A percentile compares a stretch with the other conserved stretches of the same genome.
phyloP scores from a whole-genome alignment of 2,113 vertebrate species.

The Hippocampus abdominalis region DNA sequence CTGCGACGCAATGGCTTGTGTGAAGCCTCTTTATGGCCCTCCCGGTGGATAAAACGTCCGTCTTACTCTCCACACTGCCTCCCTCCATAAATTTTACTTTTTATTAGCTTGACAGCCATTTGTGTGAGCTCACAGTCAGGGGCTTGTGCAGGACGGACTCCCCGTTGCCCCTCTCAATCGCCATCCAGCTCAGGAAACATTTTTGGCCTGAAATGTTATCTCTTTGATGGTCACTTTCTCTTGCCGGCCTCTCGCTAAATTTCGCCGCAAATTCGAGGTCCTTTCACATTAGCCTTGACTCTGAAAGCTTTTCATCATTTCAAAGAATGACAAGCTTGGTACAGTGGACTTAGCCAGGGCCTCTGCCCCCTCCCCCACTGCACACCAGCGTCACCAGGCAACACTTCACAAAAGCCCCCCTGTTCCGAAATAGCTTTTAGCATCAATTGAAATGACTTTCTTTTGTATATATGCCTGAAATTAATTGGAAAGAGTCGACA shows the following conservation, averaged over 20 bases:
- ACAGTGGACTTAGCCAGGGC: conserved; percentile 51
- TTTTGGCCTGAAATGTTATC: conserved; percentile 67
- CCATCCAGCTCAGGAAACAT: conserved; percentile 55
- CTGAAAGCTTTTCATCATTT: conserved; percentile 78
- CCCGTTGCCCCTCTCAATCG: conserved; percentile 60
- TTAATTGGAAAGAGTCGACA: conserved; percentile 69
- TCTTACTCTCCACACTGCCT: conserved; percentile 44
- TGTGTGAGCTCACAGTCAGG: conserved; percentile 65
- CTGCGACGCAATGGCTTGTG: conserved; percentile 58
- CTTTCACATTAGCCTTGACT: conserved; percentile 70
- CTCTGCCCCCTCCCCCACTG: conserved; percentile 53
- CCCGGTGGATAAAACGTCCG: conserved; percentile 47
- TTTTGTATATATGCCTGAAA: conserved; percentile 67
- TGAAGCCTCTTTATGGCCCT: conserved; percentile 63
- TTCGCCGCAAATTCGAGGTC: conserved; percentile 39
- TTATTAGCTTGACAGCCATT: conserved; percentile 72
- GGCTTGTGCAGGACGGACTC: conserved; percentile 56
- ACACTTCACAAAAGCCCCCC: conserved; percentile 65
- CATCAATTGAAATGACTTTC: conserved; percentile 65
- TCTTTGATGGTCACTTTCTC: conserved; percentile 59
- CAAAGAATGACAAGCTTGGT: conserved; percentile 66
- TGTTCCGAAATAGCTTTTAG: conserved; percentile 67
- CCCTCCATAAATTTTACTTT: conserved; percentile 71
- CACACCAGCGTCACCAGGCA: conserved; percentile 66
- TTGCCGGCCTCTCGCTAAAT: conserved; percentile 9